Base-by-base conservation (phyloP, 2,797 vertebrate species). In the Dicrostonyx torquatus region DNA sequence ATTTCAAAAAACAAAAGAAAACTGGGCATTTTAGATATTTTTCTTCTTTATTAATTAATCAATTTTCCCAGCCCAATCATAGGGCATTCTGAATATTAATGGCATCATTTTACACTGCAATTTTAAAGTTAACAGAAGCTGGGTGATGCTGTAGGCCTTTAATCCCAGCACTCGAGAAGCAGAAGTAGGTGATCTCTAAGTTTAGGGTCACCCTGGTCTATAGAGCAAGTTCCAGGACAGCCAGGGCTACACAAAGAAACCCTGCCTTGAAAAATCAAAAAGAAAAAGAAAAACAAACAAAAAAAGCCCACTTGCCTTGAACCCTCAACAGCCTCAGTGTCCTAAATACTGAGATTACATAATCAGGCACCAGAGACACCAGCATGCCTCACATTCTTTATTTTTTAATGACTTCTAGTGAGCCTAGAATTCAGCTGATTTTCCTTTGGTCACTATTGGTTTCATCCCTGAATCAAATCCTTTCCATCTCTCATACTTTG, bases 51-150 rank as follows among this genome's bases (percentile, higher is more conserved):
- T 66, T 34, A 14, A 31, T 66, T 66, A 31, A 66, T 34, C 29
- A 64, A 64, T 66, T 34, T 66, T 66, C 64, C 29, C 29, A 66
- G 64, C 29, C 29, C 29, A 5, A 66, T 34, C 64, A 66, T 6
- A 66, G 53, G 20, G 37, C 78, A 80, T 58, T 80, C 53, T 83
- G 20, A 26, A 18, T 24, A 90, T 88, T 93, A 76, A 0, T 80
- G 31, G 60, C 84, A 17, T 87, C 60, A 87, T 58, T 94, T 93
- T 86, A 87, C 62, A 91, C 29, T 89, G 85, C 45, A 78, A 91
- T 62, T 91, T 87, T 89, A 48, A 92, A 58, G 18, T n/a, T 5
- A 45, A 83, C n/a, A 83, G 15, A 83, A 66, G 11, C 43, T 64
- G 62, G 11, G 10, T 58, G 37, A 26, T 82, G 9, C 24, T 5